A percentile compares a stretch with the other conserved stretches of the same genome.
These are phyloP conservation scores for Momotus momota DNA, from an alignment of 2,797 vertebrate genomes.

Conservation along the genomic window DNA sequence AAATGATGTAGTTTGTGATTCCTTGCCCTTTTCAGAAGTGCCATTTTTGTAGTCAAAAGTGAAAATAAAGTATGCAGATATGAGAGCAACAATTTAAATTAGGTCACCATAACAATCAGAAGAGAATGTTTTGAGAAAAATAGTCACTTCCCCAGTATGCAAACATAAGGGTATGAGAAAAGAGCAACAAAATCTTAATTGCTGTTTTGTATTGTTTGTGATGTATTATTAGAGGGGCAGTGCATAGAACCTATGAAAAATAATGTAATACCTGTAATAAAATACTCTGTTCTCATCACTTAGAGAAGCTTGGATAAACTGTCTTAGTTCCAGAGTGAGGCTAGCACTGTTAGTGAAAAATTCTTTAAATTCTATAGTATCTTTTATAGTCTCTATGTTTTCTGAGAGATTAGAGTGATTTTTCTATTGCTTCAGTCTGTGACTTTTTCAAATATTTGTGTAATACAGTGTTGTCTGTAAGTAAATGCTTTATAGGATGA, in stretches of 20 bases:
- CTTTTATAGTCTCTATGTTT: background rate
- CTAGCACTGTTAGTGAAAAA: background rate
- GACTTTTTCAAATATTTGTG: background rate
- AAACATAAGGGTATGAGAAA: background rate
- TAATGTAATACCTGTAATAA: background rate
- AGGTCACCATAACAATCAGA: background rate
- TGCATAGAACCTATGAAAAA: background rate
- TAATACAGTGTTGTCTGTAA: background rate
- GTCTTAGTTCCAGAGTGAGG: background rate
- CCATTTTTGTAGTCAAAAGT: background rate
- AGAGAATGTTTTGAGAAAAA: background rate
- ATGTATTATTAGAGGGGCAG: background rate
- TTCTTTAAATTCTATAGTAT: background rate
- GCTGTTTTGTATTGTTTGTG: background rate
- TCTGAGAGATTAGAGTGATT: background rate
- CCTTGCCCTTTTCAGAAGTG: background rate
- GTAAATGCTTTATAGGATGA: background rate
- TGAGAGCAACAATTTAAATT: background rate
- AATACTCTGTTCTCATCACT: background rate
- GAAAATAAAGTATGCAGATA: background rate
- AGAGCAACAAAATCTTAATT: background rate
- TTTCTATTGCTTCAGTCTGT: conserved; percentile 9
- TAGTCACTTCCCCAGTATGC: background rate
- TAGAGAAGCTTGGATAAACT: background rate
- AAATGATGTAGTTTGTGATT: background rate